Percentiles rank a stretch among this genome's conserved stretches.
Conservation (phyloP, 2,888 invertebrate species). For the Perizoma affinitatum region DNA sequence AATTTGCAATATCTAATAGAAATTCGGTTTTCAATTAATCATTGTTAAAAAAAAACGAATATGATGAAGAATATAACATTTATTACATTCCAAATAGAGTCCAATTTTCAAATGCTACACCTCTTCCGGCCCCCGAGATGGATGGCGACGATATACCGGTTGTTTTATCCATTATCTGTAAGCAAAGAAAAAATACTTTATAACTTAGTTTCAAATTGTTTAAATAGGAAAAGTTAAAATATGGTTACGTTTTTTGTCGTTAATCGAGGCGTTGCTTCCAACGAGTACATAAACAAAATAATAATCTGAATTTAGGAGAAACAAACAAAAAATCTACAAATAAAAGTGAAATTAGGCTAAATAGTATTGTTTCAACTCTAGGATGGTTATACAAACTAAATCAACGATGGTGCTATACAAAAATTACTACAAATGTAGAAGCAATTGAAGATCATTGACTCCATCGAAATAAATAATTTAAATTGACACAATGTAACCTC, state of each 20-base stretch:
- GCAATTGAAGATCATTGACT: conserved; percentile 12
- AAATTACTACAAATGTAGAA: neutral
- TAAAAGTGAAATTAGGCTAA: no score
- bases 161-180: conserved; percentile 22
- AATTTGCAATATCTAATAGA: neutral
- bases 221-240: neutral
- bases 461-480: conserved; percentile 10
- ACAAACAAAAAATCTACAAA: no score
- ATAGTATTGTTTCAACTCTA: no score
- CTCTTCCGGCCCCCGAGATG: conserved; percentile 15
- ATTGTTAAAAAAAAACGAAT: conserved; percentile 14
- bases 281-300: no score
- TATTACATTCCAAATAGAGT: conserved; percentile 18
- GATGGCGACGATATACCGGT: conserved; percentile 21
- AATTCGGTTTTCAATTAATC: conserved; percentile 5
- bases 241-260: no score
- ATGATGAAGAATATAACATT: conserved; percentile 7
- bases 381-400: no score
- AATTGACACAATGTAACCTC: conserved; percentile 15
- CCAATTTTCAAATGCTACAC: conserved; percentile 9
- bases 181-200: conserved; percentile 18
- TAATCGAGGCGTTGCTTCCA: no score
- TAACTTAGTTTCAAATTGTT: conserved; percentile 11
- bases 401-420: neutral
- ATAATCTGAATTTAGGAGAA: no score